Conservation (phyloP, 2,113 vertebrate species). For the Cavia porcellus region DNA sequence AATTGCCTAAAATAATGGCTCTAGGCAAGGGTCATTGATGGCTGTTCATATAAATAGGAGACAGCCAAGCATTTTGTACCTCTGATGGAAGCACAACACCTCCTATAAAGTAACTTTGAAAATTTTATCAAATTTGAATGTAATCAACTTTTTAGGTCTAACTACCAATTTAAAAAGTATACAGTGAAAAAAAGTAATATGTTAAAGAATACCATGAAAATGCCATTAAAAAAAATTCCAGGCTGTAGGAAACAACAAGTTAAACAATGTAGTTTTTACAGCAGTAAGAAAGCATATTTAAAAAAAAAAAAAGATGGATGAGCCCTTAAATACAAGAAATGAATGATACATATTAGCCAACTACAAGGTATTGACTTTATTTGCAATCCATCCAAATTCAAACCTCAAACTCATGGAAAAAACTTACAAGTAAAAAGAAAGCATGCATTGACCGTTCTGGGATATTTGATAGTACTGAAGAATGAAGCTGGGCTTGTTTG, state of each 20-base stretch:
- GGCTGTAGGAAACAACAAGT: background rate
- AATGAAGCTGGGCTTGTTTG: background rate
- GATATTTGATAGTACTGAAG: slow-evolving; percentile 23
- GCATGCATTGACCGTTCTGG: background rate
- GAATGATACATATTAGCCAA: background rate
- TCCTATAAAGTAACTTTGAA: background rate
- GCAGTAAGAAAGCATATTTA: background rate
- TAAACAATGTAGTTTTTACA: background rate
- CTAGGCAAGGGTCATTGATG: background rate
- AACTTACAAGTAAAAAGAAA: background rate
- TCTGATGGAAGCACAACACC: background rate
- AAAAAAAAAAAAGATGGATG: background rate
- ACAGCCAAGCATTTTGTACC: background rate
- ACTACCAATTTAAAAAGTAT: background rate
- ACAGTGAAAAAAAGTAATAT: background rate
- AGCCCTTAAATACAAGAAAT: background rate
- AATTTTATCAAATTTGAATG: background rate
- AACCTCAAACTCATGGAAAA: slow-evolving; percentile 5
- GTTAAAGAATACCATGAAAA: background rate
- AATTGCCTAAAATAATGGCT: slow-evolving; percentile 11
- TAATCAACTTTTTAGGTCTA: background rate
- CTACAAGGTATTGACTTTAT: background rate
- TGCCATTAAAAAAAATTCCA: background rate
- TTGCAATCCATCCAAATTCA: background rate
- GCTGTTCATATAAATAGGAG: background rate